phyloP scores from a whole-genome alignment of 2,113 vertebrate species.

The Sphyrna mokarran region DNA sequence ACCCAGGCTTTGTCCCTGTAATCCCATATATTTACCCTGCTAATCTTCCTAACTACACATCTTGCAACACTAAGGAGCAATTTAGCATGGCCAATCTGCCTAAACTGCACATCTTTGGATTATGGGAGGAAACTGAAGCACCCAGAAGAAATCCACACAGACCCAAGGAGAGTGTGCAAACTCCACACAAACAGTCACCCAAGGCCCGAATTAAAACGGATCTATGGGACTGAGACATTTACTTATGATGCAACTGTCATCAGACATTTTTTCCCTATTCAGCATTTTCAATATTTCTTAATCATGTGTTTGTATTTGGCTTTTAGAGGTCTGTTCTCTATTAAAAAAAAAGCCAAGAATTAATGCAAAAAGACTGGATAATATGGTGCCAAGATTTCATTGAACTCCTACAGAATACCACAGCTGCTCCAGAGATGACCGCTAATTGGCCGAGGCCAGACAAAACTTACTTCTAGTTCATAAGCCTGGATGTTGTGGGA shows the following conservation, averaged over 20 bases:
- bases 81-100: no score
- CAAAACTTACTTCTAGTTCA: neutral
- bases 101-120: no score
- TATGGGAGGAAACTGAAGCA: no score
- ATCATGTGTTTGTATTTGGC: neutral
- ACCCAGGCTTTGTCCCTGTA: no score
- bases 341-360: neutral
- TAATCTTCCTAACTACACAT: no score
- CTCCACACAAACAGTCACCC: no score
- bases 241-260: neutral
- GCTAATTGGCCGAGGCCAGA: slow-evolving; percentile 9
- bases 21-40: no score
- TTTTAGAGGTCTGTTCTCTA: neutral
- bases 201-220: no score
- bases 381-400: neutral
- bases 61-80: no score
- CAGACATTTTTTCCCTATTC: neutral
- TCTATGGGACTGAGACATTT: no score
- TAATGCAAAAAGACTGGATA: neutral
- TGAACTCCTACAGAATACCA: slow-evolving; percentile 3
- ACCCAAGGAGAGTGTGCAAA: no score
- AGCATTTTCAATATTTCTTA: neutral
- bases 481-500: neutral
- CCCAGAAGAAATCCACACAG: no score
- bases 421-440: neutral